These are phyloP conservation scores for Ginglymostoma cirratum DNA, from an alignment of 2,113 vertebrate genomes.

Conservation along the genomic window DNA sequence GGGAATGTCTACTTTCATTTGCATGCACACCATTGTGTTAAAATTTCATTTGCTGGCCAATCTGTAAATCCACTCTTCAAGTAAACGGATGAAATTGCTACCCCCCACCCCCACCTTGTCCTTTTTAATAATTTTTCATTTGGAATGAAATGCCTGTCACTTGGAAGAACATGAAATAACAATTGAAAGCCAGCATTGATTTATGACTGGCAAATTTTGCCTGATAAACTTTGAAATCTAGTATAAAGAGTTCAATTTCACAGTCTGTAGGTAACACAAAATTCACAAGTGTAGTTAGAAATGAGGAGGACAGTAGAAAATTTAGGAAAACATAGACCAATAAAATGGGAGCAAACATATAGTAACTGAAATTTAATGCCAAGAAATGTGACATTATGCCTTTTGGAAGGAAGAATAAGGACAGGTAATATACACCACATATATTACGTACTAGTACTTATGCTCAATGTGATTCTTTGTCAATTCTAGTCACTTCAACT, in stretches of 20 bases:
- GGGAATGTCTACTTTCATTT: not conserved
- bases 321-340: not conserved
- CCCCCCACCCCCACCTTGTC: no score
- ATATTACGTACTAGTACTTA: not conserved
- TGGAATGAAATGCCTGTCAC: not conserved
- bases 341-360: not conserved
- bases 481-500: not conserved
- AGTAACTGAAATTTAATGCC: not conserved
- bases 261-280: not conserved
- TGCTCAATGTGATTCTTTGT: not conserved
- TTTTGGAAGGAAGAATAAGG: not conserved
- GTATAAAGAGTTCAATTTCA: not conserved
- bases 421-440: not conserved
- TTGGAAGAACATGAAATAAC: not conserved
- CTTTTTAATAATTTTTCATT: not conserved
- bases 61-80: no score
- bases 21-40: no score
- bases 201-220: not conserved
- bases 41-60: no score
- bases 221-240: not conserved
- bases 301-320: not conserved
- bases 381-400: not conserved
- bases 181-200: not conserved
- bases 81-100: no score
- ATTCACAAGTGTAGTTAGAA: not conserved